Percentiles rank a stretch among this genome's conserved stretches.
phyloP scores from a whole-genome alignment of 2,797 vertebrate genomes.

The Sebastes taczanowskii region DNA sequence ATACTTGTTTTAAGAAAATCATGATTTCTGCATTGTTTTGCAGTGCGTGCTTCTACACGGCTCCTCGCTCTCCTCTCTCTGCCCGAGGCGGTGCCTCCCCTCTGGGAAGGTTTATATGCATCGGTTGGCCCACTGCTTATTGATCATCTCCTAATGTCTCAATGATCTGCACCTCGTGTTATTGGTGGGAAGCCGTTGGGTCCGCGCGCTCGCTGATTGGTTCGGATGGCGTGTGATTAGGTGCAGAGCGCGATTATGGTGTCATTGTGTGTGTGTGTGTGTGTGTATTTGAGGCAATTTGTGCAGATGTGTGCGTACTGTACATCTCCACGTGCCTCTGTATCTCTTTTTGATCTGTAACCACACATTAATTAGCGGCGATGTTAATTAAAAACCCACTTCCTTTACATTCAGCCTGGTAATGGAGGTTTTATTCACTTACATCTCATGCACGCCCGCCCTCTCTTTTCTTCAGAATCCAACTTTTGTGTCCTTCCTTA shows the following conservation, averaged over 20 bases:
- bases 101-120: constrained; percentile 70
- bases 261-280: background rate
- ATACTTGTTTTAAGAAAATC: background rate
- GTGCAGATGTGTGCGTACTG: background rate
- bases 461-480: constrained; percentile 25
- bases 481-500: constrained; percentile 25
- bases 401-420: constrained; percentile 58
- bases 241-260: background rate
- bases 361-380: constrained; percentile 57
- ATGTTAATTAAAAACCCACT: constrained; percentile 67
- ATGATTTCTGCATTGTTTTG: constrained; percentile 19
- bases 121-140: constrained; percentile 68
- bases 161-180: constrained; percentile 61
- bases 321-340: constrained; percentile 1
- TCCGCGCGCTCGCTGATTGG: constrained; percentile 33
- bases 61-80: constrained; percentile 32
- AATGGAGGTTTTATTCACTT: constrained; percentile 65
- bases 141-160: constrained; percentile 78
- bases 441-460: constrained; percentile 33
- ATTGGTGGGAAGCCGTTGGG: constrained; percentile 31
- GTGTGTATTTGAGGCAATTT: background rate
- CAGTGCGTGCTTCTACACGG: background rate
- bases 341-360: constrained; percentile 54
- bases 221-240: constrained; percentile 17
- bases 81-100: constrained; percentile 67